Evolutionary conservation across 1,140 invertebrate genomes (phyloP), one percentile per base, ranked within the genome.

Genomic region (Brachionus calyciflorus): DNA sequence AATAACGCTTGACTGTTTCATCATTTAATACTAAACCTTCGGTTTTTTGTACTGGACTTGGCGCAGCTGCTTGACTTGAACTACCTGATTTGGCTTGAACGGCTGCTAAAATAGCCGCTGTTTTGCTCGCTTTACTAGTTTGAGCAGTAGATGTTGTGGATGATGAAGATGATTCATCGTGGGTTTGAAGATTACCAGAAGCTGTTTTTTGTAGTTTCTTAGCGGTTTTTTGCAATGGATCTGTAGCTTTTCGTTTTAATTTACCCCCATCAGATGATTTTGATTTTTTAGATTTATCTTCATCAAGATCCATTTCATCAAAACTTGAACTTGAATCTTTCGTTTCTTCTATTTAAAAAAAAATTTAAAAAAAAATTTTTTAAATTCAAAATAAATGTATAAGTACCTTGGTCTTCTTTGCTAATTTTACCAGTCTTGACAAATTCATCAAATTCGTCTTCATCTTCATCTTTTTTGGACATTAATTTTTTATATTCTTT

Each of bases 1-100:
- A 86, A 84, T 98, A 98, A 17, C 94, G 88, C 19, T 93, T 87
- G 4, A 98, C 93, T 1, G 93, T 91, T 80, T 97, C 94, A 84
- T 98, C 94, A 2, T 92, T 93, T 17, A 96, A 93, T 21, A 93
- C 93, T 80, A 92, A 93, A 80, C 92, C 93, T 80, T 28, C 17
- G 7, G n/a, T 51, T 17, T 65, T 41, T 1, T 37, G 40, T 19
- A 19, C 7, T 6, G 33, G 37, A 44, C 26, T 14, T 12, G 69
- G 65, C 9, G 21, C 10, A 17, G 46, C 46, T 24, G 12, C 28
- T 14, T n/a, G n/a, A n/a, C n/a, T n/a, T n/a, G n/a, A n/a, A n/a
- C 69, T 46, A 57, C 37, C 78, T 75, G 10, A 46, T 30, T 37
- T 44, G 7, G 60, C 60, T 41, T 65, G 60, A 9, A 44, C 65